A percentile compares a stretch with the other conserved stretches of the same genome.
Conservation (phyloP, 2,113 vertebrate genomes). For the Jaculus jaculus region DNA sequence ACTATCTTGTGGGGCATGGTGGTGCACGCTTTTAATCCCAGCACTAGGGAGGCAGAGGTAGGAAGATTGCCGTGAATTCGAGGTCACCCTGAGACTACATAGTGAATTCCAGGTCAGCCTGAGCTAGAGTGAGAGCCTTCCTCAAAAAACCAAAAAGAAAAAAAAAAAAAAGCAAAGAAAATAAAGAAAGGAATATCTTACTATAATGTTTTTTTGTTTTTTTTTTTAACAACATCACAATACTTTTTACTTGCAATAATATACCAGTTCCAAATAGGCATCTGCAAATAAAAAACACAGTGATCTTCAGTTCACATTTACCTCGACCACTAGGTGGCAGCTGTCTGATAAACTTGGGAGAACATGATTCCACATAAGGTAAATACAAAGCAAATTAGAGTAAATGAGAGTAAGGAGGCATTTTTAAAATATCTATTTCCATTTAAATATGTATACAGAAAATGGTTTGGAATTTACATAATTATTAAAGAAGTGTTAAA, state of each 20-base stretch:
- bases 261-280: neutral
- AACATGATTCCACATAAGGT: neutral
- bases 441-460: neutral
- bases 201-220: neutral
- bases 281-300: neutral
- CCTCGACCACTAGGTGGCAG: slow-evolving; percentile 54
- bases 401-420: neutral
- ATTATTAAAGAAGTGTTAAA: neutral
- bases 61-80: too few species aligned
- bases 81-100: too few species aligned
- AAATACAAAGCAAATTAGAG: neutral
- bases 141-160: too few species aligned
- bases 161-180: too few species aligned
- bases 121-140: too few species aligned
- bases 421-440: neutral
- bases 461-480: neutral
- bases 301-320: neutral
- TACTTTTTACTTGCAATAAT: neutral
- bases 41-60: too few species aligned
- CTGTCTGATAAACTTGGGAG: neutral
- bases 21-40: too few species aligned
- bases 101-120: too few species aligned
- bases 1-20: neutral
- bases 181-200: too few species aligned
- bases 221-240: neutral